phyloP scores from a whole-genome alignment of 2,797 vertebrate genomes.

The Phyllotis vaccarum region DNA sequence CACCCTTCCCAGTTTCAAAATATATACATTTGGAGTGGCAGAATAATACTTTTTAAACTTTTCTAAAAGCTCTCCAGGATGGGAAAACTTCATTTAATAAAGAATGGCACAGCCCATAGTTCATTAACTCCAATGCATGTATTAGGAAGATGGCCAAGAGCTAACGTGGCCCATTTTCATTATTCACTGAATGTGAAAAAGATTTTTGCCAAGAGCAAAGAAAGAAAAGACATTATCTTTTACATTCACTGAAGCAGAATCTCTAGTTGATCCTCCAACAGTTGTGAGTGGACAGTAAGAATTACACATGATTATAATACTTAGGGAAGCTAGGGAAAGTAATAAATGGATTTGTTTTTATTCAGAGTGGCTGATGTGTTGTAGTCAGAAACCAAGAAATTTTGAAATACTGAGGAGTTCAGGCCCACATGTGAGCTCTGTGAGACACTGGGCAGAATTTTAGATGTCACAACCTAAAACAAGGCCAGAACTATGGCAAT shows the following conservation, averaged over 20 bases:
- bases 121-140: slow-evolving; percentile 57
- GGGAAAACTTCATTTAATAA: slow-evolving; percentile 50
- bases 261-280: slow-evolving; percentile 66
- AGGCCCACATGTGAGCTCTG: background rate
- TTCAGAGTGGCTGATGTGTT: slow-evolving; percentile 66
- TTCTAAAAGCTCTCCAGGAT: slow-evolving; percentile 44
- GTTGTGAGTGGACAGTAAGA: slow-evolving; percentile 67
- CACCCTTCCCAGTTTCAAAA: background rate
- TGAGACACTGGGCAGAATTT: slow-evolving; percentile 36
- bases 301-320: slow-evolving; percentile 72
- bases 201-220: slow-evolving; percentile 71
- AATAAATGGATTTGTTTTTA: slow-evolving; percentile 74
- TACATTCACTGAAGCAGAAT: slow-evolving; percentile 69
- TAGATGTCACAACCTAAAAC: background rate
- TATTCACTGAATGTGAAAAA: slow-evolving; percentile 72
- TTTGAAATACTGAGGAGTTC: slow-evolving; percentile 41
- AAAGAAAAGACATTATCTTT: slow-evolving; percentile 63
- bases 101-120: slow-evolving; percentile 55
- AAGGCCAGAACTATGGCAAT: background rate
- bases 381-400: slow-evolving; percentile 72
- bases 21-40: background rate
- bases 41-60: slow-evolving; percentile 34
- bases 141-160: slow-evolving; percentile 65
- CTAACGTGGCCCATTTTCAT: slow-evolving; percentile 64
- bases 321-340: slow-evolving; percentile 71